phyloP scores from a whole-genome alignment of 2,888 invertebrate species.

The Pristionchus fissidentatus region DNA sequence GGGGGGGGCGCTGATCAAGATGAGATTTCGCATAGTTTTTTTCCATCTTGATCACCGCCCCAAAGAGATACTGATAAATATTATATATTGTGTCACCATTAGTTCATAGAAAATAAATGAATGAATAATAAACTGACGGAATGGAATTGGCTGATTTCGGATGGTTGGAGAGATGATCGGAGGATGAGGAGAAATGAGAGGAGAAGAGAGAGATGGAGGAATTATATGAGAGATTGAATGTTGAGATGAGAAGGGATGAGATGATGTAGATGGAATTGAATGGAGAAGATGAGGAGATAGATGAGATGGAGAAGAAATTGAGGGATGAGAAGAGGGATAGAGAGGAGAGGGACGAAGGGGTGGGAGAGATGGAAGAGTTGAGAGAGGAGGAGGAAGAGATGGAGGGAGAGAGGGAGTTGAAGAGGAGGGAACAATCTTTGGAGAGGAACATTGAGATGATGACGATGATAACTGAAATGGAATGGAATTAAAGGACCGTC shows the following conservation, averaged over 20 bases:
- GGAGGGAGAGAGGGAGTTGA: background rate
- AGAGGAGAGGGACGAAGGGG: background rate
- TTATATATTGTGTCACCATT: no score
- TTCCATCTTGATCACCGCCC: no score
- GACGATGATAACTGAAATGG: constrained; percentile 1
- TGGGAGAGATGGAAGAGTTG: background rate
- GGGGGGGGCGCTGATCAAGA: no score
- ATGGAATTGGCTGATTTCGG: no score
- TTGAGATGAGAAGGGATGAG: background rate
- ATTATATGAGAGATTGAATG: background rate
- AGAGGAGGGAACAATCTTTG: background rate
- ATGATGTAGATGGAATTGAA: no score
- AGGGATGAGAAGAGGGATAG: background rate
- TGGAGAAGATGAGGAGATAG: background rate
- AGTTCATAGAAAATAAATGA: no score
- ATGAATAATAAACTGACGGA: no score
- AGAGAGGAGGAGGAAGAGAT: background rate
- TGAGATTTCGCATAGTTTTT: no score
- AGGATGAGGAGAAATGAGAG: background rate
- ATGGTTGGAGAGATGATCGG: background rate
- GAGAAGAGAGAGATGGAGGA: background rate
- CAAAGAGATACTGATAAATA: no score
- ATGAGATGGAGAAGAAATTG: background rate
- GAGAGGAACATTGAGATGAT: background rate
- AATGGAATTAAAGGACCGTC: background rate